These are phyloP conservation scores for Neopipo cinnamomea DNA, from an alignment of 2,113 vertebrate genomes.

Conservation along the genomic window DNA sequence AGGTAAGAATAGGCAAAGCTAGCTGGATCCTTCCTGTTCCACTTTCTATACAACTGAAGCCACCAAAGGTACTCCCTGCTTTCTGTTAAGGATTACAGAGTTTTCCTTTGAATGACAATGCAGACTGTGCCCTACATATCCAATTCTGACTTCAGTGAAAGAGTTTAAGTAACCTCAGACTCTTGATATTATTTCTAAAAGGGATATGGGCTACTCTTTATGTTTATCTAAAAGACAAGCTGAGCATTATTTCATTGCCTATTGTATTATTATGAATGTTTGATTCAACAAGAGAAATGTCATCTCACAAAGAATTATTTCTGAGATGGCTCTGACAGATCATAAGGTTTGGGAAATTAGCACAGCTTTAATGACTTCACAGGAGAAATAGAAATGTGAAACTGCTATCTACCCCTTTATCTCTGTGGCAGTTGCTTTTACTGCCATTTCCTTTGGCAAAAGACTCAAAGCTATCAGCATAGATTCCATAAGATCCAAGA, in stretches of 20 bases:
- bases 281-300: background rate
- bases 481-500: background rate
- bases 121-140: background rate
- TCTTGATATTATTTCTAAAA: background rate
- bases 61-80: background rate
- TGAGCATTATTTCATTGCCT: background rate
- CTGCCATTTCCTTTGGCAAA: background rate
- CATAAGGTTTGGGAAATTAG: background rate
- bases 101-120: background rate
- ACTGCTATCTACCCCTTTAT: background rate
- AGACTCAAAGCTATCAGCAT: background rate
- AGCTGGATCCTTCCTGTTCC: background rate
- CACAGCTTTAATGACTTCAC: background rate
- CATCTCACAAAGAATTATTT: background rate
- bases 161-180: background rate
- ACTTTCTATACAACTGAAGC: background rate
- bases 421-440: background rate
- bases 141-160: background rate
- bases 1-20: background rate
- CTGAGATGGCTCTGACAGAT: background rate
- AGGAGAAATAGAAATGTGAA: background rate
- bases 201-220: background rate
- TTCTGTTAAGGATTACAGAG: background rate
- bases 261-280: background rate
- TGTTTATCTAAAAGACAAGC: background rate